Conservation (phyloP, 2,113 vertebrate genomes). For the Sylvietta virens region DNA sequence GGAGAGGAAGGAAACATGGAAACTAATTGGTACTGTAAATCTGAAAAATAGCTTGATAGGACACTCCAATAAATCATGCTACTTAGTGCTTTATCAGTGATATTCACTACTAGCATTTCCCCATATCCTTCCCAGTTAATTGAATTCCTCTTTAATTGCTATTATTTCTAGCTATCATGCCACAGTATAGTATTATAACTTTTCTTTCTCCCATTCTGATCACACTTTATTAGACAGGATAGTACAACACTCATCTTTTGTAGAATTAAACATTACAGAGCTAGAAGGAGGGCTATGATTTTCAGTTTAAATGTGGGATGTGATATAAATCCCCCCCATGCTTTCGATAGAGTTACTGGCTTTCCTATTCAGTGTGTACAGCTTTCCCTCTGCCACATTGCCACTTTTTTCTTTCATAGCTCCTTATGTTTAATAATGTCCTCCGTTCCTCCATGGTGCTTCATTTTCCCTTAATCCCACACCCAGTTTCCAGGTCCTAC, state of each 20-base stretch:
- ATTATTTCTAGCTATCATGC: conserved; percentile 16
- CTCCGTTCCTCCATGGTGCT: background rate
- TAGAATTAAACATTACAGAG: background rate
- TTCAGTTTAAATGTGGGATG: background rate
- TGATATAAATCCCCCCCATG: background rate
- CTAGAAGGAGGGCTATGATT: background rate
- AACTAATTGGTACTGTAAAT: background rate
- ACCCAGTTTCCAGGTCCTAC: conserved; percentile 49
- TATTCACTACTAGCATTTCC: background rate
- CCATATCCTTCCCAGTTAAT: background rate
- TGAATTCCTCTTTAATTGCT: conserved; percentile 12
- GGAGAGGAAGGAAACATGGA: background rate
- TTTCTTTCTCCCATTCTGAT: conserved; percentile 6
- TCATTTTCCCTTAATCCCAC: conserved; percentile 37
- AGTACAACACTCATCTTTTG: background rate
- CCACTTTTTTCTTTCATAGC: background rate
- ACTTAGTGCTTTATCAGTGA: background rate
- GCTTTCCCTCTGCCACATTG: background rate
- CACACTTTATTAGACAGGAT: background rate
- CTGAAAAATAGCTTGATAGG: background rate
- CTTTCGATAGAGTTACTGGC: background rate
- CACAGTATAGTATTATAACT: background rate
- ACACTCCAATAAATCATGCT: background rate
- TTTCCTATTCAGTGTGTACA: background rate
- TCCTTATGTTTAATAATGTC: background rate